Evolutionary conservation across 2,113 vertebrate species (phyloP), one percentile per base, ranked within the genome.

Genomic region (Periophthalmus modestus): DNA sequence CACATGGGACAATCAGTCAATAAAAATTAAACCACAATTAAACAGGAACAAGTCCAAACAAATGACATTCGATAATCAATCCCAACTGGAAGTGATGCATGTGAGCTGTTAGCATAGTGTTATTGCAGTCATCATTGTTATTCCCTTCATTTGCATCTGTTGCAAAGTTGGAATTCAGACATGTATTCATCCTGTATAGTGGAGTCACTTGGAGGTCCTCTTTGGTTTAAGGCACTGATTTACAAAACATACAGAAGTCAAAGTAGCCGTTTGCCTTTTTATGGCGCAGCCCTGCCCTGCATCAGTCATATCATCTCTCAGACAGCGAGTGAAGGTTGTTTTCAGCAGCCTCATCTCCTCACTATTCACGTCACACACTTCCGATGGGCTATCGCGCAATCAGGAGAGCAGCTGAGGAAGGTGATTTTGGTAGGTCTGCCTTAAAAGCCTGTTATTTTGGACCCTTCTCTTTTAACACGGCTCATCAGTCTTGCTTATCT

Each of bases 371-470:
- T 77, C 85, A 87, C 85, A 83, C 23, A 24, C 81, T 47, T 46
- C 46, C 80, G 75, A 10, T 67, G 62, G 69, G 62, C 71, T 78
- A 76, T 86, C 65, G 1, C 16, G 73, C 72, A 81, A 88, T 88
- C 86, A 86, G 54, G 43, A 66, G 68, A 68, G 66, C 71, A 1
- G 43, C 58, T 76, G 43, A 59, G 23, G 57, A 74, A 71, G 69
- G 84, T 77, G 71, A 78, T 82, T 85, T 76, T 59, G 34, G 39
- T 72, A 39, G 75, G 72, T 57, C 71, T 72, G 66, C 63, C 67
- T 80, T 71, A 47, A 84, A 77, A 81, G 77, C 18, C 82, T 59
- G 70, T 78, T 69, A 84, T 82, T 84, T 57, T 48, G 24, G 82
- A 47, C 52, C 13, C 54, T 61, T 71, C 58, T 66, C 63, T 71